phyloP scores from a whole-genome alignment of 1,140 invertebrate genomes.

The Drosophila lini region DNA sequence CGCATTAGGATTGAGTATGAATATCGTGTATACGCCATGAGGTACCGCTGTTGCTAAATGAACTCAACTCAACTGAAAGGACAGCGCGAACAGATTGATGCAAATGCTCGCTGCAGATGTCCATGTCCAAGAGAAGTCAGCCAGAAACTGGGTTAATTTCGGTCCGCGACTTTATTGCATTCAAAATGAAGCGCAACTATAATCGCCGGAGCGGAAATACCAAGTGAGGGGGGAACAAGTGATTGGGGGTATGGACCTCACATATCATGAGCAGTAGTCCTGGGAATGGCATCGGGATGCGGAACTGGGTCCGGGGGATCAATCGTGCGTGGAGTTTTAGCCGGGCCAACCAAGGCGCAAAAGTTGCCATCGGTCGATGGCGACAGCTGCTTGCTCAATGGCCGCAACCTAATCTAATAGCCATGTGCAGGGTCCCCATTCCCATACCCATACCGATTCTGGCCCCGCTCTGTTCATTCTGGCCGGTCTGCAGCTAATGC shows the following conservation, averaged over 20 bases:
- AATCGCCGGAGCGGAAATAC: constrained; percentile 36
- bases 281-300: constrained; percentile 45
- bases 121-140: constrained; percentile 45
- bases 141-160: constrained; percentile 67
- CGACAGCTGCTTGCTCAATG: constrained; percentile 61
- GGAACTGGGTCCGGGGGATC: constrained; percentile 24
- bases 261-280: constrained; percentile 40
- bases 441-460: constrained; percentile 5
- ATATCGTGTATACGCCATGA: constrained; percentile 52
- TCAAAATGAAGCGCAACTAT: constrained; percentile 54
- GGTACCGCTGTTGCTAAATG: constrained; percentile 7
- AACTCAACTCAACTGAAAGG: constrained; percentile 38
- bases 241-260: constrained; percentile 17
- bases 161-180: constrained; percentile 59
- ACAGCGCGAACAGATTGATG: constrained; percentile 48
- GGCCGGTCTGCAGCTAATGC: constrained; percentile 56
- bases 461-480: background rate
- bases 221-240: background rate
- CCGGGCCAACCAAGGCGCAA: constrained; percentile 32
- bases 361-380: constrained; percentile 33
- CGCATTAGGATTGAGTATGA: constrained; percentile 18
- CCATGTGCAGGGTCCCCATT: constrained; percentile 30
- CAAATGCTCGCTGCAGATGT: constrained; percentile 38
- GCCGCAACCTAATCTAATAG: constrained; percentile 66
- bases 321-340: constrained; percentile 42